Conservation (phyloP, 2,888 invertebrate species). For the Peribatodes rhomboidaria region DNA sequence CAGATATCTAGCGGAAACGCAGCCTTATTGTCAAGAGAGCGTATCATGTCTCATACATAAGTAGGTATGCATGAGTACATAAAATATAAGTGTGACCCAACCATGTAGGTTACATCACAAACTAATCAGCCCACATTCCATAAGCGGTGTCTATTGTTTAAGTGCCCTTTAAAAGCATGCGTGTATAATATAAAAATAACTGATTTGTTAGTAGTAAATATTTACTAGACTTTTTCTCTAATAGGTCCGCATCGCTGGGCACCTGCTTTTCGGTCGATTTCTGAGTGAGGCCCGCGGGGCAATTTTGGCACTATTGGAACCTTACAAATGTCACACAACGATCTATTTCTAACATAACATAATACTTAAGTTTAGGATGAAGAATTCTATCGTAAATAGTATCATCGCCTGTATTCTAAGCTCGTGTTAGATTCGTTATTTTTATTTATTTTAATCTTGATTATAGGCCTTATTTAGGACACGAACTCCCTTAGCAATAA, state of each 20-base stretch:
- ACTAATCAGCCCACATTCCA: neutral
- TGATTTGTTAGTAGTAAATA: neutral
- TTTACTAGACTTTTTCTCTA: slow-evolving; percentile 26
- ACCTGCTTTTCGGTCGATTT: slow-evolving; percentile 42
- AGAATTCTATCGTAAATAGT: no score
- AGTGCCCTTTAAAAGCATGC: neutral
- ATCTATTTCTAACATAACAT: neutral
- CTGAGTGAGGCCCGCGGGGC: slow-evolving; percentile 29
- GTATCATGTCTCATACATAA: no score
- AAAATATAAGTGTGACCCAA: neutral
- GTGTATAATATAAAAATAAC: neutral
- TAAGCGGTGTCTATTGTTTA: neutral
- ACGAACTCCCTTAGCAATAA: no score
- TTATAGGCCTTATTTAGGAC: no score
- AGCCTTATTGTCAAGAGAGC: neutral
- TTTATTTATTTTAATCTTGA: no score
- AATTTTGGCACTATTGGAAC: slow-evolving; percentile 7
- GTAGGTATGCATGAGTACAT: neutral
- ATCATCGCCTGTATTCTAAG: no score
- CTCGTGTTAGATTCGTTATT: no score
- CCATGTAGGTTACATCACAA: neutral
- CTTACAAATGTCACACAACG: neutral
- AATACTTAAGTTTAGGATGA: no score
- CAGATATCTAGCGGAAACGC: no score
- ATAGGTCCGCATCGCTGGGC: slow-evolving; percentile 41